phyloP scores from a whole-genome alignment of 2,888 invertebrate genomes.

The Muschampia plurimacula region DNA sequence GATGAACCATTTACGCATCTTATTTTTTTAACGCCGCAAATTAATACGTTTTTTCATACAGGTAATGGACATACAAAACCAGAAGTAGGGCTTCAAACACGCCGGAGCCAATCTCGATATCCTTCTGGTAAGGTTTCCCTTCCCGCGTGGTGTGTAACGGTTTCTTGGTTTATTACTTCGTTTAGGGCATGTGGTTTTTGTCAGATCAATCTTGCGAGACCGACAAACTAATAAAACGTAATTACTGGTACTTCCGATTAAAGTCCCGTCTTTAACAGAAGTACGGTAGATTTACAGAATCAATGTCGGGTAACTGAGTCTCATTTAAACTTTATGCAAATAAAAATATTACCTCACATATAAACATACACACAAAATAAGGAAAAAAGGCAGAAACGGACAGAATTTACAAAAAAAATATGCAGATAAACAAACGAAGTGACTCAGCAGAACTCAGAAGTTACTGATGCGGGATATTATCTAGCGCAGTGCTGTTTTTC shows the following conservation, averaged over 20 bases:
- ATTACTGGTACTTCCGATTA: background rate
- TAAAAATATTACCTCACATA: no score
- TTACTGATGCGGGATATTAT: no score
- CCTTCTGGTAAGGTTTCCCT: background rate
- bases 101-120: background rate
- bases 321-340: no score
- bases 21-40: no score
- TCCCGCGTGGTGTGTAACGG: background rate
- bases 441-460: no score
- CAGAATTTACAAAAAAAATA: no score
- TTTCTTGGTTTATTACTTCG: background rate
- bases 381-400: no score
- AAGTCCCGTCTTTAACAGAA: background rate
- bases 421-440: no score
- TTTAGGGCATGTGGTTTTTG: slow-evolving; percentile 1
- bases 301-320: background rate
- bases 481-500: no score
- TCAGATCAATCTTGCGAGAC: slow-evolving; percentile 5
- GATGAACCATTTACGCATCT: no score
- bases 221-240: slow-evolving; percentile 2
- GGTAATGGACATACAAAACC: background rate
- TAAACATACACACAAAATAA: no score
- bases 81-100: background rate
- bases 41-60: no score
- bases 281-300: background rate